Base-by-base conservation (phyloP, 2,888 invertebrate species). In the Halictus quadricinctus region DNA sequence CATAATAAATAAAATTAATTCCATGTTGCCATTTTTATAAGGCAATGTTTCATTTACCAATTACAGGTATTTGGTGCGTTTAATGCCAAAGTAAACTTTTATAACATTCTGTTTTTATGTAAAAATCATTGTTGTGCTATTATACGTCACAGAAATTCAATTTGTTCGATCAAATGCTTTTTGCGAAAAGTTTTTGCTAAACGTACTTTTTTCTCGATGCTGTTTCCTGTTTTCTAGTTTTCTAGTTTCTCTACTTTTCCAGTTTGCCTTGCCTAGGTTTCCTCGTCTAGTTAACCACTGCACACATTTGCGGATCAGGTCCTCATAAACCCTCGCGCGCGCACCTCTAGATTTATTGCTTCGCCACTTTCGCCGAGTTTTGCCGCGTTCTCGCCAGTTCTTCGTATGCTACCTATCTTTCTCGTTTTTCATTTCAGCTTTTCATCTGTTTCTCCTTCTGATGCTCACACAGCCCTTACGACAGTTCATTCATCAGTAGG, bases 361-460 rank as follows among this genome's bases (percentile, higher is more conserved):
- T 21, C 41, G 36, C 66, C 66, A 69, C 66, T 69, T 69, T 69
- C 36, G 18, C 10, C 36, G 66, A 41, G 66, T 69, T 69, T 21
- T 41, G 18, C 36, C 36, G 36, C 36, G 66, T 69, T 36, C 66
- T 41, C 66, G 21, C 29, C 36, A 18, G 18, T 69, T 69, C 66
- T 41, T 12, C 66, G 36, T 41, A 36, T 12, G 66, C 66, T 21
- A 41, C 36, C 36, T 69, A 69, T 69, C 36, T 36, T 69, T 21
- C 66, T 69, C 66, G 41, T 69, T 69, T 69, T 69, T 69, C 66
- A 69, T 41, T 69, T 69, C 66, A 36, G 10, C 21, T 21, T 69
- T 69, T 69, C 66, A 41, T 69, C 66, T 21, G 29, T 41, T 36
- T 69, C 36, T 36, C 36, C 21, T 41, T 69, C 18, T 41, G 36